These are phyloP conservation scores for Brevipalpus yothersi DNA, from an alignment of 1,140 invertebrate genomes.

Conservation along the genomic window DNA sequence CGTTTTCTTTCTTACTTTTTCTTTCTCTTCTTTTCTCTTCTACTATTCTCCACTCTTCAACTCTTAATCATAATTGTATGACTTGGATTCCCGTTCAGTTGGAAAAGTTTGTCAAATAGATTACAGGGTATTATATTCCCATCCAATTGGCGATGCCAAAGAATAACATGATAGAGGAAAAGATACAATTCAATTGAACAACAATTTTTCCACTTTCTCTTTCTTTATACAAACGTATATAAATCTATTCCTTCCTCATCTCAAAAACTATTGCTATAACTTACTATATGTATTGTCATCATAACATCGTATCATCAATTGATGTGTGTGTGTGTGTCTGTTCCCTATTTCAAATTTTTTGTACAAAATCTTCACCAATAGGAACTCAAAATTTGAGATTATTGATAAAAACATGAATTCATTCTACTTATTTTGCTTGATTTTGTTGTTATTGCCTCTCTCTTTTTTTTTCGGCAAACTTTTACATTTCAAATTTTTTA, in stretches of 20 bases:
- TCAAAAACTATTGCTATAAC: neutral
- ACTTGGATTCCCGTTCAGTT: neutral
- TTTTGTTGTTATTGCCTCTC: neutral
- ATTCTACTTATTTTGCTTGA: neutral
- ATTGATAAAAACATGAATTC: neutral
- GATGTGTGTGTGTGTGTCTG: neutral
- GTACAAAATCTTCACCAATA: neutral
- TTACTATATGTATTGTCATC: neutral
- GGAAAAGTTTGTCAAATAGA: neutral
- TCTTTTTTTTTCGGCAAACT: neutral
- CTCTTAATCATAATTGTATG: neutral
- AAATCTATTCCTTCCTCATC: neutral
- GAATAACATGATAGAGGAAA: neutral
- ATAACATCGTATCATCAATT: neutral
- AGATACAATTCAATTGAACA: neutral
- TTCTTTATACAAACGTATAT: neutral
- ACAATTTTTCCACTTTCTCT: neutral
- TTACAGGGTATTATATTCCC: neutral
- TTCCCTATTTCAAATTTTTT: neutral
- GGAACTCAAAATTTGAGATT: neutral
- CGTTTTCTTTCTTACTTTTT: neutral
- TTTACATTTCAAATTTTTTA: neutral
- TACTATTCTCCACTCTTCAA: neutral
- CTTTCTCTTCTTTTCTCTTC: neutral
- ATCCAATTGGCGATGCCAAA: neutral